Evolutionary conservation across 2,888 invertebrate genomes (phyloP), one percentile per base, ranked within the genome.

Genomic region (Volucella inanis): DNA sequence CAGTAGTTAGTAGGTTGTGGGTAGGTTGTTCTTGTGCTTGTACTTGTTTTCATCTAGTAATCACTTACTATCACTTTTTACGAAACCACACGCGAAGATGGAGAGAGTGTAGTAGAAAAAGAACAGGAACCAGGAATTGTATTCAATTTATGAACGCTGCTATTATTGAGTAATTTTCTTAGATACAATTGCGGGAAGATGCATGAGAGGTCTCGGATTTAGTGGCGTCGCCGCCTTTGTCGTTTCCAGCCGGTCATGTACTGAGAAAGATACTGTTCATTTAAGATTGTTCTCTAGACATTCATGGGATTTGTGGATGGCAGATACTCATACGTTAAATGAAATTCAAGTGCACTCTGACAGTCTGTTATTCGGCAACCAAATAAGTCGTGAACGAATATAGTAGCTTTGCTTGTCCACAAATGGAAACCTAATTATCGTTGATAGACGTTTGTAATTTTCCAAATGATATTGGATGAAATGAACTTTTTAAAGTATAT

Each of bases 11-110:
- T n/a, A n/a, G n/a, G n/a, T n/a, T n/a, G 61, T 54, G 47, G 31
- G 55, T 43, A 14, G 57, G 18, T 38, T 31, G 47, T 45, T 10
- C 52, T 64, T 57, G 22, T n/a, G n/a, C n/a, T n/a, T n/a, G n/a
- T n/a, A n/a, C n/a, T n/a, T n/a, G n/a, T n/a, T n/a, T n/a, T n/a
- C n/a, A n/a, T 59, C 70, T 52, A 80, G 49, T 80, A 84, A 80
- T 84, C 80, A 75, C 68, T 84, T 75, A 84, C 80, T 76, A 71
- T 80, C 84, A 84, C 75, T 84, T 75, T 80, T 50, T 67, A 61
- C 18, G 61, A 77, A 64, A 62, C 38, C 64, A 22, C 8, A 15
- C 22, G 45, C 18, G 22, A 11, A 22, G 50, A 67, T 3, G 31
- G 10, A 45, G 41, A 67, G 47, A 52, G 45, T 18, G 50, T 38